Percentiles rank a stretch among this genome's conserved stretches.
Conservation (phyloP, 35 echinoderm and acorn worm genomes). For the Antedon bifida region DNA sequence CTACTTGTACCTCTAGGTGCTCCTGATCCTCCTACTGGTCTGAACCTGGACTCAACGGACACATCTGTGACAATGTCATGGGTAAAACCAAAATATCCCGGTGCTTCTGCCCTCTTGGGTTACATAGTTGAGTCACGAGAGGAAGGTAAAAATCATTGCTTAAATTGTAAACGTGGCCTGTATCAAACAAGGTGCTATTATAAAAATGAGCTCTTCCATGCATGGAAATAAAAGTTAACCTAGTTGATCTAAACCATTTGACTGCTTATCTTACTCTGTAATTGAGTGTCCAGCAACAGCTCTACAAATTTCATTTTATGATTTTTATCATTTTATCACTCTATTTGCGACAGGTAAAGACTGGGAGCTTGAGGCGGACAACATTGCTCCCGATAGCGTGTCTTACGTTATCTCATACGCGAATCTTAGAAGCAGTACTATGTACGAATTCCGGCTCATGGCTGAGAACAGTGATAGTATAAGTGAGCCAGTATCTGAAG, state of each 20-base stretch:
- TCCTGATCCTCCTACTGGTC: constrained; percentile 21
- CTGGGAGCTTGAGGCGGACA: constrained; percentile 40
- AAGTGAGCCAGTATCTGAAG: constrained; percentile 24
- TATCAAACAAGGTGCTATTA: too few relatives aligned
- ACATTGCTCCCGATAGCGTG: constrained; percentile 7
- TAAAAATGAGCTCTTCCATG: too few relatives aligned
- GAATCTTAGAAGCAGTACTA: constrained; percentile 33
- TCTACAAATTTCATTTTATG: too few relatives aligned
- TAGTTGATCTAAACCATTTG: too few relatives aligned
- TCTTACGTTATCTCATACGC: constrained; percentile 22
- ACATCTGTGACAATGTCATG: constrained; percentile 28
- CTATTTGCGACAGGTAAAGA: constrained; percentile 46
- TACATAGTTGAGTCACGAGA: constrained; percentile 69
- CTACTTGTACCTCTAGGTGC: too few relatives aligned
- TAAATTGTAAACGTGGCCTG: too few relatives aligned
- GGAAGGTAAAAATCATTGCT: constrained; percentile 13
- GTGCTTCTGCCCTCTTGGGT: constrained; percentile 23
- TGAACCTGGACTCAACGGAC: background rate
- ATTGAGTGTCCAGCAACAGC: too few relatives aligned
- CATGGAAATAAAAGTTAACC: too few relatives aligned
- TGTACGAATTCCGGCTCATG: constrained; percentile 61
- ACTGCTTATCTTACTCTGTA: too few relatives aligned
- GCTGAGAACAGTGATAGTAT: constrained; percentile 57
- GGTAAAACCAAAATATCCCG: constrained; percentile 17
- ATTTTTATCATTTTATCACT: too few relatives aligned